These are phyloP conservation scores for Scarus forsteni DNA, from an alignment of 2,797 vertebrate genomes.

Conservation along the genomic window DNA sequence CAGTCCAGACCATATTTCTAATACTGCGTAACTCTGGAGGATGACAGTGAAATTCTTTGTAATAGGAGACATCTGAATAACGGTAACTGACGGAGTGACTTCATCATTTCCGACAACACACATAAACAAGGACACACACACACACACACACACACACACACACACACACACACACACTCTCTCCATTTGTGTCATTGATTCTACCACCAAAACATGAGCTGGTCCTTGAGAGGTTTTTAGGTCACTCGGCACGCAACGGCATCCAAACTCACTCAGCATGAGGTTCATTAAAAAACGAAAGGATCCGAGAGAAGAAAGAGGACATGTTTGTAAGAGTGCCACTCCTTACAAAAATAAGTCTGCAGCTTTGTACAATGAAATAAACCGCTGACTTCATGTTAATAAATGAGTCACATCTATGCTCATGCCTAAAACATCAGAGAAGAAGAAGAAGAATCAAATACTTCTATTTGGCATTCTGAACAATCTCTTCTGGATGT, in stretches of 20 bases:
- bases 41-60: conserved; percentile 6
- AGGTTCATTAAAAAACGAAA: conserved; percentile 1
- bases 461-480: too few species aligned
- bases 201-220: conserved; percentile 3
- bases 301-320: too few species aligned
- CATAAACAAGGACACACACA: background rate
- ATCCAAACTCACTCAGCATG: conserved; percentile 3
- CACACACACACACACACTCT: background rate
- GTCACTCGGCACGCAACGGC: background rate
- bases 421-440: too few species aligned
- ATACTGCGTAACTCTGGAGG: background rate
- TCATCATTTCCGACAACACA: conserved; percentile 7
- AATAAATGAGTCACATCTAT: too few species aligned
- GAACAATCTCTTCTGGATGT: too few species aligned
- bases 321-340: background rate
- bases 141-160: conserved; percentile 1
- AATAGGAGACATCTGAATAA: conserved; percentile 6
- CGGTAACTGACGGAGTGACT: conserved; percentile 7
- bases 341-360: background rate
- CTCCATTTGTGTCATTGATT: background rate
- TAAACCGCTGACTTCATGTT: too few species aligned
- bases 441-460: too few species aligned
- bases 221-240: conserved; percentile 5
- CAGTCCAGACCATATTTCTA: background rate
- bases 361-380: too few species aligned